Percentiles rank a stretch among this genome's conserved stretches.
These are phyloP conservation scores for Gracilinanus agilis DNA, from an alignment of 2,113 vertebrate species.

Conservation along the genomic window DNA sequence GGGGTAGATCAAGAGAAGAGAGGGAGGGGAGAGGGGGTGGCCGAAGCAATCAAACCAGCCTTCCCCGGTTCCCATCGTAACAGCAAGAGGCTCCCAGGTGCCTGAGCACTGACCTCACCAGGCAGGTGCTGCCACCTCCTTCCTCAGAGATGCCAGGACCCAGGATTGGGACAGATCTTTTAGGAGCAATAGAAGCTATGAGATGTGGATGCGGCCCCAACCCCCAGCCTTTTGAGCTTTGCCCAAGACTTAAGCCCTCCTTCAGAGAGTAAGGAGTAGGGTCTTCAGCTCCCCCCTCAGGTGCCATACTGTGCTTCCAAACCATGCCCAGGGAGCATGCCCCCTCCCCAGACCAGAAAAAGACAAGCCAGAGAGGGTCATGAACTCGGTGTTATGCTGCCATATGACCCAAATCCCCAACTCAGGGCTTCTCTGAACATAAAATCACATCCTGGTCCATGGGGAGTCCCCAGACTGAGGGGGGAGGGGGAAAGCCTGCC, in stretches of 20 bases:
- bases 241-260: neutral
- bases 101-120: neutral
- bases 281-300: slow-evolving; percentile 33
- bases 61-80: neutral
- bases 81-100: neutral
- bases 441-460: neutral
- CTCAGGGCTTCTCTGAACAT: too few relatives aligned
- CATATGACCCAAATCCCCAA: neutral
- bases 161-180: slow-evolving; percentile 2
- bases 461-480: neutral
- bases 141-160: slow-evolving; percentile 37
- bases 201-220: neutral
- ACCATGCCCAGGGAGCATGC: neutral
- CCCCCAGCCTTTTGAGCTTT: neutral
- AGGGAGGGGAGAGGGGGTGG: neutral
- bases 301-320: neutral
- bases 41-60: neutral
- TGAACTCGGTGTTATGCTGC: neutral
- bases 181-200: slow-evolving; percentile 32
- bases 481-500: neutral
- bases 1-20: neutral
- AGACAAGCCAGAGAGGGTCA: neutral
- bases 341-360: neutral
- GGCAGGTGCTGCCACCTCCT: slow-evolving; percentile 5
- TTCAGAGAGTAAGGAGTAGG: neutral